These are phyloP conservation scores for Euplexia lucipara DNA, from an alignment of 2,888 invertebrate genomes.

Conservation along the genomic window DNA sequence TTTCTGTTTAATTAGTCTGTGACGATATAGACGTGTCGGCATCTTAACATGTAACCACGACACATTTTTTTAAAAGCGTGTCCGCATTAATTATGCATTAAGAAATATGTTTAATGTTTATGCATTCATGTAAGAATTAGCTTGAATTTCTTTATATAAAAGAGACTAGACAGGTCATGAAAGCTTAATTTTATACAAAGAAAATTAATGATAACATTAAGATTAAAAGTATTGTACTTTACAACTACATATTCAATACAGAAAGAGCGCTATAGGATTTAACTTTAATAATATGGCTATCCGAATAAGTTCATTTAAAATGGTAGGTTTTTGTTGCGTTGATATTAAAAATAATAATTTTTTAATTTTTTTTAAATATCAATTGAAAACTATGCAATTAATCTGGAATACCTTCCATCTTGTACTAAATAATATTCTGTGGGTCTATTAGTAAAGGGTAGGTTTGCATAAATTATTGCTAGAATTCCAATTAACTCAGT, in stretches of 20 bases:
- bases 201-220: background rate
- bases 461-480: background rate
- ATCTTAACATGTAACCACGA: too few species aligned
- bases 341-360: too few species aligned
- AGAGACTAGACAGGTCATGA: background rate
- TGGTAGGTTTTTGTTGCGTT: too few species aligned
- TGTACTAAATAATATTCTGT: constrained; percentile 10
- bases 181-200: background rate
- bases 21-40: too few species aligned
- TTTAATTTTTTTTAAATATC: background rate
- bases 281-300: too few species aligned
- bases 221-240: background rate
- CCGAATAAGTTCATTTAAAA: too few species aligned
- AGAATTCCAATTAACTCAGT: background rate
- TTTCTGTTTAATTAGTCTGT: too few species aligned
- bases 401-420: background rate
- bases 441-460: background rate
- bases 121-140: background rate
- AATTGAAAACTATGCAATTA: background rate
- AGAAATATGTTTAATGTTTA: background rate
- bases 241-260: too few species aligned
- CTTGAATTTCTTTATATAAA: background rate
- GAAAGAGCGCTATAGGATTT: too few species aligned
- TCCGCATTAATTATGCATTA: background rate
- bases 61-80: too few species aligned